phyloP scores from a whole-genome alignment of 2,888 invertebrate species.

The Chelonus formosanus region DNA sequence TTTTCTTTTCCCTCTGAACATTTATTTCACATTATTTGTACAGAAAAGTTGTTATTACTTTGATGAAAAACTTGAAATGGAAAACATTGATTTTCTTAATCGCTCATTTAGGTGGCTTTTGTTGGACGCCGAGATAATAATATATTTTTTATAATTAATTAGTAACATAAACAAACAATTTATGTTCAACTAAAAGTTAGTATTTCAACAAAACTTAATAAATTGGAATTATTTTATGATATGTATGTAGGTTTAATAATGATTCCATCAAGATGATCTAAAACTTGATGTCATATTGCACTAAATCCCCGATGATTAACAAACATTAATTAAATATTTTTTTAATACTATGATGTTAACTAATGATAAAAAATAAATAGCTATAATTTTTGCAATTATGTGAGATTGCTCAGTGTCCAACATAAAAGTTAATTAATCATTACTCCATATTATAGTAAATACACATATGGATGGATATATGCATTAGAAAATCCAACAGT shows the following conservation, averaged over 20 bases:
- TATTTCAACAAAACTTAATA: too few species aligned
- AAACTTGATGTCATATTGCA: too few species aligned
- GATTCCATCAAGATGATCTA: too few species aligned
- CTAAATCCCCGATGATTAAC: too few species aligned
- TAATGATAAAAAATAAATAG: neutral
- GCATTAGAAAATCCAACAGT: constrained; percentile 32
- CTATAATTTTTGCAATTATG: constrained; percentile 3
- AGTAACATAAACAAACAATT: too few species aligned
- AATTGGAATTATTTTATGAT: too few species aligned
- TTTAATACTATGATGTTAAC: constrained; percentile 3
- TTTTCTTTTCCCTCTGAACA: constrained; percentile 31
- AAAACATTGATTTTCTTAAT: constrained; percentile 52
- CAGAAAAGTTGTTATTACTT: constrained; percentile 36
- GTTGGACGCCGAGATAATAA: neutral
- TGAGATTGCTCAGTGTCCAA: constrained; percentile 40
- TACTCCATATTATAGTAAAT: constrained; percentile 45
- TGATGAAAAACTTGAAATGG: constrained; percentile 50
- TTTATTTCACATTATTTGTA: constrained; percentile 39
- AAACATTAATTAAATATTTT: neutral
- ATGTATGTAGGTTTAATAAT: too few species aligned
- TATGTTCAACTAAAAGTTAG: too few species aligned
- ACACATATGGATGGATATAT: constrained; percentile 62
- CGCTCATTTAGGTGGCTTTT: neutral
- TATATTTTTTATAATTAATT: too few species aligned
- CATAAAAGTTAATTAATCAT: constrained; percentile 33